Percentiles rank a stretch among this genome's conserved stretches.
Evolutionary conservation across 1,140 invertebrate genomes (phyloP).

Genomic region (Heliothis subflexa): DNA sequence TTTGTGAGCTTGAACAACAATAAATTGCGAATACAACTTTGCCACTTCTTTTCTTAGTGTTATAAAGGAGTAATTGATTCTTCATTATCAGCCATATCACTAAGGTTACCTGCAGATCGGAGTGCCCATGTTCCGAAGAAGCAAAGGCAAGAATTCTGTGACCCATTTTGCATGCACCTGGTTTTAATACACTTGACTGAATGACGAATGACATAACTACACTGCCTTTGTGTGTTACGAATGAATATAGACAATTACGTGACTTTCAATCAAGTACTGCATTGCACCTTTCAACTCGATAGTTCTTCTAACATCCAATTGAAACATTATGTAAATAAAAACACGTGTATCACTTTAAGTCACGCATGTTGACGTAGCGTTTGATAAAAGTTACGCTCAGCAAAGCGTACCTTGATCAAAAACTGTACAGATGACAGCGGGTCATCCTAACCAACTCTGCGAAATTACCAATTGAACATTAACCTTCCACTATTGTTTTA

Average conservation of each 20-base stretch:
- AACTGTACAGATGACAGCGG: too few species aligned
- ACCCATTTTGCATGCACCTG: neutral
- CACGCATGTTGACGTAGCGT: neutral
- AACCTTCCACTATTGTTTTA: too few species aligned
- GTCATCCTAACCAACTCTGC: too few species aligned
- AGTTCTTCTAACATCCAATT: neutral
- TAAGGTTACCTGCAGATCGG: too few species aligned
- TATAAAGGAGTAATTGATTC: neutral
- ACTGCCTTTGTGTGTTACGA: constrained; percentile 5
- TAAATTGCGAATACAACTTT: too few species aligned
- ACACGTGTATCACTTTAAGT: constrained; percentile 16
- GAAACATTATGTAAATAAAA: constrained; percentile 22
- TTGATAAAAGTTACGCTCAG: constrained; percentile 1
- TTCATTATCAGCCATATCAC: too few species aligned
- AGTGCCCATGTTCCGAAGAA: too few species aligned
- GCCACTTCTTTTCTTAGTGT: neutral
- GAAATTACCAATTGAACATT: too few species aligned
- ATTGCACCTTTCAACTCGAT: constrained; percentile 1
- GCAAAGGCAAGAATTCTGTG: neutral
- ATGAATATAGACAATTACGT: neutral
- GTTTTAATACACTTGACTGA: neutral
- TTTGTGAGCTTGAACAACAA: neutral
- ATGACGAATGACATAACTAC: neutral
- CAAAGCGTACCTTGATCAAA: neutral
- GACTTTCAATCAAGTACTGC: constrained; percentile 3